Conservation (phyloP, 1,140 invertebrate species). For the Hycleus cichorii region DNA sequence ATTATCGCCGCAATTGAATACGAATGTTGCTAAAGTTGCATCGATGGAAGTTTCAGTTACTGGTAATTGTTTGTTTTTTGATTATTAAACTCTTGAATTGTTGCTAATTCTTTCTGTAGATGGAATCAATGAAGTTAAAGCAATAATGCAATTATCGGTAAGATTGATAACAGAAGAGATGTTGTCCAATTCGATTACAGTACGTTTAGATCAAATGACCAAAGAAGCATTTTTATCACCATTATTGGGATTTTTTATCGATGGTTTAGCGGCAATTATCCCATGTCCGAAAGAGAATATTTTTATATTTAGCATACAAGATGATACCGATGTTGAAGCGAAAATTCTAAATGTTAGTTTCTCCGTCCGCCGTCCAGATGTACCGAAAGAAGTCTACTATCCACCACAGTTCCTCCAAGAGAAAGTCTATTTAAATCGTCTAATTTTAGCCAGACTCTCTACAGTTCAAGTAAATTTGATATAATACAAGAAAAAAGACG, state of each 20-base stretch:
- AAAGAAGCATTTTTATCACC: slow-evolving; percentile 89
- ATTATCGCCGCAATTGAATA: slow-evolving; percentile 87
- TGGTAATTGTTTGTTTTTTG: slow-evolving; percentile 44
- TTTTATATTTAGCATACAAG: slow-evolving; percentile 88
- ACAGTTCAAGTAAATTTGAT: slow-evolving; percentile 63
- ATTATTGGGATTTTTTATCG: slow-evolving; percentile 80
- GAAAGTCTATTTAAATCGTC: slow-evolving; percentile 85
- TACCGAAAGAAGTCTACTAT: slow-evolving; percentile 74
- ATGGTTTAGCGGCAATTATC: slow-evolving; percentile 86
- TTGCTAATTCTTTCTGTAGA: slow-evolving; percentile 43
- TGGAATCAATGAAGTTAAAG: slow-evolving; percentile 85
- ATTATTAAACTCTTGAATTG: background rate
- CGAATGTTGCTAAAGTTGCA: slow-evolving; percentile 90
- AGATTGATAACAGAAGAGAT: slow-evolving; percentile 90
- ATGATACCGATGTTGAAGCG: slow-evolving; percentile 79
- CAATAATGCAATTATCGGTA: slow-evolving; percentile 81
- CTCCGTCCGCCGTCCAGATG: slow-evolving; percentile 73
- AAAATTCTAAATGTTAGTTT: slow-evolving; percentile 93
- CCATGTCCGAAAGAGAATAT: slow-evolving; percentile 89
- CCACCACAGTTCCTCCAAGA: slow-evolving; percentile 85
- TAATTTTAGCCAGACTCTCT: slow-evolving; percentile 75
- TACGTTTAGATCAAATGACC: slow-evolving; percentile 88
- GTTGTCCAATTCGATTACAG: slow-evolving; percentile 90
- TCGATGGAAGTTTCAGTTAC: slow-evolving; percentile 91
- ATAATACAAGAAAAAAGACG: too few species aligned